phyloP scores from a whole-genome alignment of 1,140 invertebrate species.

The Drosophila cardini region DNA sequence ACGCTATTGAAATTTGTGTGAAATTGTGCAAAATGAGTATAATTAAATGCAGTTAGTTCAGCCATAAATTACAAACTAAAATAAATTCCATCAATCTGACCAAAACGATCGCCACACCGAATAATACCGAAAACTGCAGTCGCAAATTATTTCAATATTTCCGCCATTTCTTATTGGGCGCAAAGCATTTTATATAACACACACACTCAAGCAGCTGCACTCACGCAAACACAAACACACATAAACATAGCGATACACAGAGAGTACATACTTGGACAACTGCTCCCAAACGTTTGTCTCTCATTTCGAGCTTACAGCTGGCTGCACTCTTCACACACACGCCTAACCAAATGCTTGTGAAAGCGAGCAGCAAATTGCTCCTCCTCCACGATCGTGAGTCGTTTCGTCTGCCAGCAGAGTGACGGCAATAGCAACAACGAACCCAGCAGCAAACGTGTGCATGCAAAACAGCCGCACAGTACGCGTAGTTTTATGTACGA shows the following conservation, averaged over 20 bases:
- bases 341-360: neutral
- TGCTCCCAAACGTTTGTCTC: slow-evolving; percentile 20
- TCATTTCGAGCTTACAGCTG: slow-evolving; percentile 20
- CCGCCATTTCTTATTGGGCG: slow-evolving; percentile 80
- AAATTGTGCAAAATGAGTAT: slow-evolving; percentile 68
- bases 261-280: slow-evolving; percentile 23
- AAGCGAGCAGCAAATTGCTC: slow-evolving; percentile 45
- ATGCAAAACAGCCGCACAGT: slow-evolving; percentile 6
- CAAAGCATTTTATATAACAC: slow-evolving; percentile 56
- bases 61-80: slow-evolving; percentile 51
- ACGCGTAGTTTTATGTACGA: too few species aligned
- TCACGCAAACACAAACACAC: neutral
- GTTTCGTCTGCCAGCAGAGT: slow-evolving; percentile 23
- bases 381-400: slow-evolving; percentile 49
- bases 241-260: neutral
- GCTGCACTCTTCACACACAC: slow-evolving; percentile 57
- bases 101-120: slow-evolving; percentile 39
- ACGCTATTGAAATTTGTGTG: slow-evolving; percentile 40
- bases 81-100: slow-evolving; percentile 63
- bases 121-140: slow-evolving; percentile 58
- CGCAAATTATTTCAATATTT: slow-evolving; percentile 60
- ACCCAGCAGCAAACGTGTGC: slow-evolving; percentile 8
- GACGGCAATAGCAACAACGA: slow-evolving; percentile 27
- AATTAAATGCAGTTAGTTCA: slow-evolving; percentile 61
- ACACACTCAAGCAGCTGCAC: slow-evolving; percentile 18